phyloP scores from a whole-genome alignment of 2,888 invertebrate species.

The Troglohyphantes excavatus region DNA sequence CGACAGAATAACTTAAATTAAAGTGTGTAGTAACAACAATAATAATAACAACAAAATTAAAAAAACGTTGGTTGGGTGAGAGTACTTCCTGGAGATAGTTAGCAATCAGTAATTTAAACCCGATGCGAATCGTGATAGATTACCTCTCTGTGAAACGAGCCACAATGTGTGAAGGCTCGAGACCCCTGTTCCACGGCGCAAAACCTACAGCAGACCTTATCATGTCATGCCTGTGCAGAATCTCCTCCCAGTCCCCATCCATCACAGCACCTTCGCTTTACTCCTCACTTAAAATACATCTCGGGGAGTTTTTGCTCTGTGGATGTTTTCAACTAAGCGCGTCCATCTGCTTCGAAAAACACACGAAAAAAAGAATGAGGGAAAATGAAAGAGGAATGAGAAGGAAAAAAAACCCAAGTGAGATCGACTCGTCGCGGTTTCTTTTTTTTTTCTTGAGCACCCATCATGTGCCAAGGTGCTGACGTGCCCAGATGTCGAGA shows the following conservation, averaged over 20 bases:
- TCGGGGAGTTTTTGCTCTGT: conserved; percentile 23
- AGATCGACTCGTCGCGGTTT: not conserved
- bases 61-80: too few species aligned
- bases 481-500: conserved; percentile 73
- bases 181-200: too few species aligned
- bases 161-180: too few species aligned
- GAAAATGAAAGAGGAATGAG: conserved; percentile 11
- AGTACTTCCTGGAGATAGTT: too few species aligned
- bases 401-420: not conserved
- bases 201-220: not conserved
- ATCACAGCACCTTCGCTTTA: conserved; percentile 40
- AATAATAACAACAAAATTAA: too few species aligned
- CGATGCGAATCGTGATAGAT: too few species aligned
- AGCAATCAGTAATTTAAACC: too few species aligned
- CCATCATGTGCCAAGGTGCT: conserved; percentile 73
- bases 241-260: conserved; percentile 25
- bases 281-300: conserved; percentile 51
- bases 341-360: conserved; percentile 47
- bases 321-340: conserved; percentile 65
- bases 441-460: conserved; percentile 52
- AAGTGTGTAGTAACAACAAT: too few species aligned
- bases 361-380: conserved; percentile 3
- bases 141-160: too few species aligned
- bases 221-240: not conserved
- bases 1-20: too few species aligned